Evolutionary conservation across 2,888 invertebrate genomes (phyloP).

Genomic region (Miltochrista miniata): DNA sequence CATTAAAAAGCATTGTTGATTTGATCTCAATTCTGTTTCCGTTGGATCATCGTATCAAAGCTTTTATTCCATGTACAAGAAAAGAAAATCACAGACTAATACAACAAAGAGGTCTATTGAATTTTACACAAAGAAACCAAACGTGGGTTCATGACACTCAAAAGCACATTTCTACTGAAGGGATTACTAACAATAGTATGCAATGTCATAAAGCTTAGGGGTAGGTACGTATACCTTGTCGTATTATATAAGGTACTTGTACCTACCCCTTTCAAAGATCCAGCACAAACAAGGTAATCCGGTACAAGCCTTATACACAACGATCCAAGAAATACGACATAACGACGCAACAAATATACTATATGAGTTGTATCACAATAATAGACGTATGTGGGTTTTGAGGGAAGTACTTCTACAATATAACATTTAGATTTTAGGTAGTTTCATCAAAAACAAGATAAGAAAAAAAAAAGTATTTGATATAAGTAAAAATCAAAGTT

Average conservation of each 20-base stretch:
- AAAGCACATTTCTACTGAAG: slow-evolving; percentile 28
- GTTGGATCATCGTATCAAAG: not conserved
- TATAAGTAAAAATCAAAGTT: no score
- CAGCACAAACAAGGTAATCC: slow-evolving; percentile 47
- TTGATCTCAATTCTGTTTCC: no score
- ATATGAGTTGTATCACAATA: no score
- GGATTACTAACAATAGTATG: slow-evolving; percentile 38
- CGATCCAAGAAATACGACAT: slow-evolving; percentile 43
- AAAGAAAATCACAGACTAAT: not conserved
- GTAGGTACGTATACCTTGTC: no score
- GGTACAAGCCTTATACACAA: slow-evolving; percentile 38
- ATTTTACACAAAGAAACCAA: slow-evolving; percentile 17
- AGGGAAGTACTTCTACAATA: no score
- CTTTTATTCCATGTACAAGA: not conserved
- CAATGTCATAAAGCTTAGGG: slow-evolving; percentile 19
- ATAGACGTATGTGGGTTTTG: no score
- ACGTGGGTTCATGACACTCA: slow-evolving; percentile 24
- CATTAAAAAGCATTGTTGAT: not conserved
- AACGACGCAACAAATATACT: slow-evolving; percentile 28
- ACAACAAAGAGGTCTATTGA: slow-evolving; percentile 11
- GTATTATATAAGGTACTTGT: not conserved
- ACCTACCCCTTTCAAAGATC: slow-evolving; percentile 32
- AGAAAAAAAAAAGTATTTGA: no score
- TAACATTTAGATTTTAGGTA: no score
- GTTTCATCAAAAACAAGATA: no score